A percentile compares a stretch with the other conserved stretches of the same genome.
Evolutionary conservation across 2,888 invertebrate genomes (phyloP).

Genomic region (Nephrotoma appendiculata): DNA sequence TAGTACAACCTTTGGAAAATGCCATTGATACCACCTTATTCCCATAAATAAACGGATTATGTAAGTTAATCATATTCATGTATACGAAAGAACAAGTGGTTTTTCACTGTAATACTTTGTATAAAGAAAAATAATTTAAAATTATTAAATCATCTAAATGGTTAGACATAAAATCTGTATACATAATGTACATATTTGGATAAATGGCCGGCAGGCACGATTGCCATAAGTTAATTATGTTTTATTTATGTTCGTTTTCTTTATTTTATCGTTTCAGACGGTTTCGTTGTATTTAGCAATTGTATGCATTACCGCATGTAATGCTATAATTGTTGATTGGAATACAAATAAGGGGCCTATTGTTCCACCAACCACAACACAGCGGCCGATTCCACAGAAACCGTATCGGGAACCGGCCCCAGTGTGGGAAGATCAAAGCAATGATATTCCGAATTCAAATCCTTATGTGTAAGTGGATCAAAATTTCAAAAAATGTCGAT

Average conservation of each 20-base stretch:
- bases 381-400: slow-evolving; percentile 33
- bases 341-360: slow-evolving; percentile 47
- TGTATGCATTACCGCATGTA: slow-evolving; percentile 11
- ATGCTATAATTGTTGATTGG: slow-evolving; percentile 45
- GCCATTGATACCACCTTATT: neutral
- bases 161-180: neutral
- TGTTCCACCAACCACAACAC: slow-evolving; percentile 40
- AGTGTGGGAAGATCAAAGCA: slow-evolving; percentile 43
- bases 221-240: neutral
- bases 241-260: neutral
- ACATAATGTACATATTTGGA: neutral
- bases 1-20: neutral
- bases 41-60: neutral
- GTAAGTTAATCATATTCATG: neutral
- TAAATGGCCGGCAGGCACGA: neutral
- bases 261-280: neutral
- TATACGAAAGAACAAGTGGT: neutral
- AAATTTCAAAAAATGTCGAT: neutral
- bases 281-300: neutral
- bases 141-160: neutral
- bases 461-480: slow-evolving; percentile 37
- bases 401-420: slow-evolving; percentile 43
- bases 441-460: slow-evolving; percentile 44
- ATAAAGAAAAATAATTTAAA: neutral
- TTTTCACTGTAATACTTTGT: neutral